Base-by-base conservation (phyloP, 2,113 vertebrate species). In the Osmerus mordax region DNA sequence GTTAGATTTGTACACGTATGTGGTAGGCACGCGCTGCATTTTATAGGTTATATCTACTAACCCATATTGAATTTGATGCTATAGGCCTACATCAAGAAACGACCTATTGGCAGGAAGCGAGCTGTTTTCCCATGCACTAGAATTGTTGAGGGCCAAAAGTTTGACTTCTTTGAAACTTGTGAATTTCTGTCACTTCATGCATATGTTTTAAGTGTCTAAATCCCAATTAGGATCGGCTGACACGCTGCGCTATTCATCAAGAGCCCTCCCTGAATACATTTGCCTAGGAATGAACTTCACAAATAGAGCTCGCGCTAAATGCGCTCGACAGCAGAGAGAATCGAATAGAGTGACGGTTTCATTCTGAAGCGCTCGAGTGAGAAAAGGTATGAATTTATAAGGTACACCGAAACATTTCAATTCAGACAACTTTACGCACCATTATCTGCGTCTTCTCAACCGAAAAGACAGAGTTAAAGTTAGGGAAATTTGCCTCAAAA, bases 171-270 rank as follows among this genome's bases (percentile, higher is more conserved):
- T 93, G 92, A 92, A 92, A 95, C 92, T 92, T 93, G 95, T 93
- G 95, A 95, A 94, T 95, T 93, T 95, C 94, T 93, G 94, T 94
- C 94, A 96, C 92, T 95, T 92, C 94, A 92, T 93, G 95, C 95
- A 93, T 94, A 95, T 97, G 95, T 94, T 95, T 94, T 93, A 92
- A 95, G 95, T 97, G 95, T 94, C 97, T 98, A 97, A 98, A 98
- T 96, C 94, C 95, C 97, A 98, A 99, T 99, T 98, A 99, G 96
- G 95, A 94, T 94, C 96, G 96, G 96, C 93, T 96, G 96, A 99
- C 97, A 98, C 96, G 94, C 95, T 94, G 93, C 92, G 91, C 96
- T 88, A 96, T 98, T 99, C 96, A 98, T 87, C 80, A 88, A 84
- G 85, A 89, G 92, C 91, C 91, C 92, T 89, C 90, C 88, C 93